Evolutionary conservation across 2,113 vertebrate species (phyloP), one percentile per base, ranked within the genome.

Genomic region (Danionella cerebrum): DNA sequence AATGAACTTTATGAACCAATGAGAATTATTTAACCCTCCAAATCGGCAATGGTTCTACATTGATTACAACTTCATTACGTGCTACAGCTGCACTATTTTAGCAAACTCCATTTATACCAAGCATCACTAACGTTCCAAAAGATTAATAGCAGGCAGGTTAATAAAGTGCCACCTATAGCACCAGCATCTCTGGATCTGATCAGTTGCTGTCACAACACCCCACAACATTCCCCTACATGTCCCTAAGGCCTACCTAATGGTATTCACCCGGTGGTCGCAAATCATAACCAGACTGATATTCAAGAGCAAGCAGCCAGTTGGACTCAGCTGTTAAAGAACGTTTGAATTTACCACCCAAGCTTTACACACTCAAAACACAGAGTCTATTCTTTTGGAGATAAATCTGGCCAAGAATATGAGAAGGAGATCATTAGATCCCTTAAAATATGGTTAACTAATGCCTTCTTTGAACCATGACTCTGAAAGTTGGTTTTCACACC

Each of bases 161-260:
- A 60, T 50, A 48, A 67, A 31, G n/a, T 55, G 12, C 25, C 39
- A n/a, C 14, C 51, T 19, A n/a, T n/a, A 33, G 21, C 47, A 22
- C 48, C 47, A 35, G 19, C 48, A 10, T 39, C 19, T 66, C 57
- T 75, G 67, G 50, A 47, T 48, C 47, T 7, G 27, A 62, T 70
- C 63, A 25, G 19, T 36, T 2, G 22, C 25, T 72, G 69, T 73
- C 72, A 84, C 74, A 80, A 78, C 80, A 69, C 42, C 21, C 2
- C 27, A 68, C 58, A 21, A 42, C 53, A 76, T 68, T 70, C 42
- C 45, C 69, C 52, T 41, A 53, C 5, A n/a, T 54, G 33, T 47
- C 42, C 35, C 2, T 8, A 39, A 41, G 39, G 79, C 84, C 87
- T 85, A n/a, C n/a, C 82, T 85, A 88, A 87, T 85, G 86, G 85